A percentile compares a stretch with the other conserved stretches of the same genome.
phyloP scores from a whole-genome alignment of 1,140 invertebrate species.

The Phthorimaea operculella region DNA sequence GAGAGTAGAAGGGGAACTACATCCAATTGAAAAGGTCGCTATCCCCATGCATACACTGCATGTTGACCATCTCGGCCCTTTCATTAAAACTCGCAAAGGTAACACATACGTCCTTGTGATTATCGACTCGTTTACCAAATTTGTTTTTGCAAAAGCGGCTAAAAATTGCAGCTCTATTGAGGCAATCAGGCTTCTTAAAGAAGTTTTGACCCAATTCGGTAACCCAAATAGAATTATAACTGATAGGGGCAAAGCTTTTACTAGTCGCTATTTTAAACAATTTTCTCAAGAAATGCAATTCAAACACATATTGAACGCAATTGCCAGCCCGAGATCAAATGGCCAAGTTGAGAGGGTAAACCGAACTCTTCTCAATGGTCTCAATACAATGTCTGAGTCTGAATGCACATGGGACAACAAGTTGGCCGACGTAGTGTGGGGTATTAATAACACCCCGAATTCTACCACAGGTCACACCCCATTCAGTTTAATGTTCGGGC shows the following conservation, averaged over 20 bases:
- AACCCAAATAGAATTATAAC: constrained; percentile 25
- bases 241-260: constrained; percentile 32
- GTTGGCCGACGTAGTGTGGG: neutral
- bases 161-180: constrained; percentile 24
- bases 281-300: constrained; percentile 24
- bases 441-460: constrained; percentile 13
- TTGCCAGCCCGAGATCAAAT: constrained; percentile 30
- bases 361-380: constrained; percentile 13
- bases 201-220: constrained; percentile 24
- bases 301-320: constrained; percentile 25
- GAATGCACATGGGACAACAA: constrained; percentile 11
- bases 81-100: constrained; percentile 12
- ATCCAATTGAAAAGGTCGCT: constrained; percentile 15
- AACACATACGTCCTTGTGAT: constrained; percentile 20
- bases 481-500: constrained; percentile 10
- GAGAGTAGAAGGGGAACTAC: constrained; percentile 15
- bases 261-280: constrained; percentile 29
- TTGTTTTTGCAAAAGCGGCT: constrained; percentile 17
- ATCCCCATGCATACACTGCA: constrained; percentile 19
- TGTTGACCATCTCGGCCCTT: constrained; percentile 23
- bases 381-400: constrained; percentile 4
- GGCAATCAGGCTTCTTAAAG: constrained; percentile 17
- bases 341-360: constrained; percentile 24
- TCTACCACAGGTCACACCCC: constrained; percentile 5
- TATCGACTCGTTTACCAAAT: constrained; percentile 25